phyloP scores from a whole-genome alignment of 2,888 invertebrate genomes.

The Alcis repandata region DNA sequence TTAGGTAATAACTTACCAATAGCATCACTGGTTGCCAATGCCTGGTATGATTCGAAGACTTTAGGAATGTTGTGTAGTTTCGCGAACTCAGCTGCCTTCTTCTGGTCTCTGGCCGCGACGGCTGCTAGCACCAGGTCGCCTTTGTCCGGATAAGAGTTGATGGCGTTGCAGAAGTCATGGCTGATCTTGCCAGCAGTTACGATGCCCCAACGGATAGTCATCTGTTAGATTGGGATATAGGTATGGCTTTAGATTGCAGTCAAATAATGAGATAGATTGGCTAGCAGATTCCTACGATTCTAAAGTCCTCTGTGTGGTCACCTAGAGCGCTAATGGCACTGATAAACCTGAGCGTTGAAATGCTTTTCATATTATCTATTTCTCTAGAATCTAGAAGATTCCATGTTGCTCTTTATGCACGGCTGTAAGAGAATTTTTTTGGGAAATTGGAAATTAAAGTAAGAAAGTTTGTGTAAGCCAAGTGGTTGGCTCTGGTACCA shows the following conservation, averaged over 20 bases:
- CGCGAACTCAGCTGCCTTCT: constrained; percentile 91
- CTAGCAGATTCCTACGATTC: no score
- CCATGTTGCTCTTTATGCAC: no score
- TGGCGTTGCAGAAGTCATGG: constrained; percentile 92
- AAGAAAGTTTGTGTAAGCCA: no score
- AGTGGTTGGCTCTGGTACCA: no score
- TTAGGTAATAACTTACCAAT: constrained; percentile 87
- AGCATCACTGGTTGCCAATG: constrained; percentile 89
- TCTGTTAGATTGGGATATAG: constrained; percentile 56
- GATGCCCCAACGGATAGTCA: constrained; percentile 93
- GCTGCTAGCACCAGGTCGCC: constrained; percentile 90
- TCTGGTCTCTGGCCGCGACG: constrained; percentile 90
- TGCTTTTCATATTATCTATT: no score
- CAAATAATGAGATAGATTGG: background rate
- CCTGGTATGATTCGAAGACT: constrained; percentile 91
- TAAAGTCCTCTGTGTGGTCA: no score
- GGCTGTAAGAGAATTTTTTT: no score
- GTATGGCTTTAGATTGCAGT: background rate
- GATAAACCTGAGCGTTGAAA: no score
- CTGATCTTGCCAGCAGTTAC: constrained; percentile 93
- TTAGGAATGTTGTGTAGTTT: constrained; percentile 88
- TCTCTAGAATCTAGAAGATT: no score
- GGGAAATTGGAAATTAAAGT: no score
- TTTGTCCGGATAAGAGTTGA: constrained; percentile 87
- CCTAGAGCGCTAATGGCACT: no score